phyloP scores from a whole-genome alignment of 1,140 invertebrate species.

The Bombyx mori region DNA sequence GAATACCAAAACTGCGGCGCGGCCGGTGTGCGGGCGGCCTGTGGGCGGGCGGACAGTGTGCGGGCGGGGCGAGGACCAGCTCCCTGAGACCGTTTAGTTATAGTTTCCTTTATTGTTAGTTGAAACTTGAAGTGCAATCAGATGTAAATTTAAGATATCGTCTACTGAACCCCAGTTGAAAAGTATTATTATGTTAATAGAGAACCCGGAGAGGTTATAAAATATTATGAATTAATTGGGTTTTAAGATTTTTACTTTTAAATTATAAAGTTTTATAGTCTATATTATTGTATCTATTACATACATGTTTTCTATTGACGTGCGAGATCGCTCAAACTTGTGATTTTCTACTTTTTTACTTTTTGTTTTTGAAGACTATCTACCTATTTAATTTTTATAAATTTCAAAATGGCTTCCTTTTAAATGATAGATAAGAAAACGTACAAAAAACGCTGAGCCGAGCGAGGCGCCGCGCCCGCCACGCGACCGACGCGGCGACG shows the following conservation, averaged over 20 bases:
- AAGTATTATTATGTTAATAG: constrained; percentile 70
- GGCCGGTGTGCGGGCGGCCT: too few relatives aligned
- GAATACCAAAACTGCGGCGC: too few relatives aligned
- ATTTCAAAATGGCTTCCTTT: too few relatives aligned
- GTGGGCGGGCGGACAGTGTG: too few relatives aligned
- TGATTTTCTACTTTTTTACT: constrained; percentile 7
- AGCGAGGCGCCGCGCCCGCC: too few relatives aligned
- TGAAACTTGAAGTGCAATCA: constrained; percentile 56
- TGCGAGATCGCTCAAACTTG: constrained; percentile 37
- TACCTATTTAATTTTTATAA: too few relatives aligned
- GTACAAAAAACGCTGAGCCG: constrained; percentile 7
- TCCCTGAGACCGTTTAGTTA: too few relatives aligned
- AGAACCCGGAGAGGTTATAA: constrained; percentile 61
- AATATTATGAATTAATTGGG: constrained; percentile 60
- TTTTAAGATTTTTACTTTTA: constrained; percentile 59
- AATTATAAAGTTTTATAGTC: constrained; percentile 38
- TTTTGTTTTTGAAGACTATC: neutral
- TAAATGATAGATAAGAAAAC: constrained; percentile 7
- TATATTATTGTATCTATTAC: constrained; percentile 53
- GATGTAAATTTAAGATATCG: constrained; percentile 58
- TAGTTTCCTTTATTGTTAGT: constrained; percentile 45
- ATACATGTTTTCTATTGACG: constrained; percentile 48
- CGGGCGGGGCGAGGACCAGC: too few relatives aligned
- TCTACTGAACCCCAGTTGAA: constrained; percentile 57
- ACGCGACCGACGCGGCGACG: too few relatives aligned